Evolutionary conservation across 2,888 invertebrate genomes (phyloP).

Genomic region (Ophion ventricosus): DNA sequence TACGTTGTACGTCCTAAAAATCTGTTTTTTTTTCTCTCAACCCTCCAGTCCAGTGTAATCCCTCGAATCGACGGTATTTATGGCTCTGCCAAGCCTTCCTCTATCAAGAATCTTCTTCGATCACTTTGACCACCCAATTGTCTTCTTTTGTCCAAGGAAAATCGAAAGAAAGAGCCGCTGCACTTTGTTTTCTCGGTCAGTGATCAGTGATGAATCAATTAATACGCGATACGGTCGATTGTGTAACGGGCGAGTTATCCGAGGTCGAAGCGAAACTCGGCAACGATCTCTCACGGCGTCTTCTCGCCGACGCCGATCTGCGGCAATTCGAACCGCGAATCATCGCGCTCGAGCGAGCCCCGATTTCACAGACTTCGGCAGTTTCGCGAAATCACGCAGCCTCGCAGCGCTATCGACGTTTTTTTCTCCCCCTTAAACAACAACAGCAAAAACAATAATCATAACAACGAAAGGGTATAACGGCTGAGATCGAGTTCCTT

Average conservation of each 20-base stretch:
- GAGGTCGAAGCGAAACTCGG: constrained; percentile 3
- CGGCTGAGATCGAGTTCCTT: constrained; percentile 7
- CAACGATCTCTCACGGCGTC: constrained; percentile 12
- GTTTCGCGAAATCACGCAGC: constrained; percentile 2
- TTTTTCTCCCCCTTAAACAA: background rate
- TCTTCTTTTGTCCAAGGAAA: background rate
- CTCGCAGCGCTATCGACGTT: constrained; percentile 6
- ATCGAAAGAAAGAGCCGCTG: constrained; percentile 1
- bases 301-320: background rate
- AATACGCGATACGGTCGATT: background rate
- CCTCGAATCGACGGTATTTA: too few species aligned
- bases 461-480: constrained; percentile 6
- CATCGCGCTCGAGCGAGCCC: constrained; percentile 25
- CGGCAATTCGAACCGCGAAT: constrained; percentile 31
- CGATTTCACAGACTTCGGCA: constrained; percentile 45
- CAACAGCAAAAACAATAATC: constrained; percentile 1
- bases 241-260: background rate
- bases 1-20: too few species aligned
- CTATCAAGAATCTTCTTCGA: too few species aligned
- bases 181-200: constrained; percentile 1
- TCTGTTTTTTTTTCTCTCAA: too few species aligned
- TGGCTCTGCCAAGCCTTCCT: too few species aligned
- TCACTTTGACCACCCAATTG: too few species aligned
- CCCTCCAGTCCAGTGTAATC: too few species aligned
- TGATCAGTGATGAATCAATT: constrained; percentile 23